Conservation (phyloP, 2,888 invertebrate genomes). For the Oxycera nigricornis region DNA sequence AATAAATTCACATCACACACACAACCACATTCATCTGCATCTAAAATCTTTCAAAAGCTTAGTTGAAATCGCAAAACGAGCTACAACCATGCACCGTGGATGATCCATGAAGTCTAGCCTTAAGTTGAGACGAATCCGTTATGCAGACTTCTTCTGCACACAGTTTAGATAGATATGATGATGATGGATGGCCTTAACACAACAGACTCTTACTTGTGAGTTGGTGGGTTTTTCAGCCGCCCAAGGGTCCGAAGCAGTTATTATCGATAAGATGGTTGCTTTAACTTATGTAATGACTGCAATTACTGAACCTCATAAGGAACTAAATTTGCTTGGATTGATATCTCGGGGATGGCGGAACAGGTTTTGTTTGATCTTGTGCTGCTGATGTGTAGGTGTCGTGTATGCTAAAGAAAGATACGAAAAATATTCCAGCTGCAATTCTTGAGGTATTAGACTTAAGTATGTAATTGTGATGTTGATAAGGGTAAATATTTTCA, state of each 20-base stretch:
- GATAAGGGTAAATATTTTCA: too few species aligned
- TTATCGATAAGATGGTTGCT: slow-evolving; percentile 1
- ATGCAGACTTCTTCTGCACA: background rate
- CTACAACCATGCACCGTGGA: background rate
- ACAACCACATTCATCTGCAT: too few species aligned
- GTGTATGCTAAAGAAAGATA: too few species aligned
- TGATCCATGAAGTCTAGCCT: background rate
- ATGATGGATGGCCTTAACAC: background rate
- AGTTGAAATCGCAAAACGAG: too few species aligned
- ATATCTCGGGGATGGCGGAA: background rate
- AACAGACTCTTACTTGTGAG: background rate
- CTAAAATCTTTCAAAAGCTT: too few species aligned
- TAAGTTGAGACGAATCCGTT: background rate
- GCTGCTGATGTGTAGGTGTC: too few species aligned
- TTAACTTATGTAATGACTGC: slow-evolving; percentile 12
- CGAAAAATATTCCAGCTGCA: too few species aligned
- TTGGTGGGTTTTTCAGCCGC: background rate
- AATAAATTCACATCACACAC: too few species aligned
- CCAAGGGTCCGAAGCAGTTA: background rate
- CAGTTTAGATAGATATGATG: background rate
- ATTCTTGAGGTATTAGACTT: too few species aligned
- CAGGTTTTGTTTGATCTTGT: too few species aligned
- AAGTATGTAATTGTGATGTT: too few species aligned
- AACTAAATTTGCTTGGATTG: background rate
- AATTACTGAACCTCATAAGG: background rate